phyloP scores from a whole-genome alignment of 2,113 vertebrate genomes.

The Origma solitaria region DNA sequence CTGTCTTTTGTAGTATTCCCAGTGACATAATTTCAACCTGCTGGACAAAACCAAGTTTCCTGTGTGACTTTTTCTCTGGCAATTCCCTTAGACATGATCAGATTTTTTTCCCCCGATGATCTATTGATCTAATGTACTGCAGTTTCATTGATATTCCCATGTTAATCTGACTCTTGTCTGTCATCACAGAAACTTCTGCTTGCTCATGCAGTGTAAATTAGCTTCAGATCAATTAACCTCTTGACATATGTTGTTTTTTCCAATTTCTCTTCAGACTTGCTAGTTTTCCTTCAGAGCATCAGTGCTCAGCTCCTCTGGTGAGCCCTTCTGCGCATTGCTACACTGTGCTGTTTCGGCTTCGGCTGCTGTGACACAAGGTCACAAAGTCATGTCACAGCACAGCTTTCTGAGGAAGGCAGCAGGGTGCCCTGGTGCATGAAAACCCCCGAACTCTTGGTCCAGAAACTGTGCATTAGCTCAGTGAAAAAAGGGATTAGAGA shows the following conservation, averaged over 20 bases:
- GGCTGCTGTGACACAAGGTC: neutral
- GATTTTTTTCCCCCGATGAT: neutral
- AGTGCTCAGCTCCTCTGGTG: neutral
- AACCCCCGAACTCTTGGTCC: neutral
- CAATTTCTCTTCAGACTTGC: neutral
- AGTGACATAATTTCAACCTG: neutral
- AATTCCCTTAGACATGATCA: neutral
- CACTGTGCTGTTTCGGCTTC: neutral
- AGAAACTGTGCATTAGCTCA: neutral
- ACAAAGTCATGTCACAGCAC: neutral
- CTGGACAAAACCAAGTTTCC: neutral
- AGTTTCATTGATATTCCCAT: neutral
- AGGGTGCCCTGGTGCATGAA: neutral
- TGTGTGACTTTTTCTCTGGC: neutral
- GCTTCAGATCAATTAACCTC: slow-evolving; percentile 51
- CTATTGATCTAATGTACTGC: neutral
- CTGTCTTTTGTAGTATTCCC: neutral
- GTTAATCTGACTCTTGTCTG: neutral
- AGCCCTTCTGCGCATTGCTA: neutral
- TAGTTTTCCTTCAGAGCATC: neutral
- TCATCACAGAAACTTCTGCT: slow-evolving; percentile 4
- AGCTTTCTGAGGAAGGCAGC: neutral
- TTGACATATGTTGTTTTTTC: slow-evolving; percentile 1
- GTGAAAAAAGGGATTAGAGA: neutral
- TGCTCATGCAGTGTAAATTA: slow-evolving; percentile 25